phyloP scores from a whole-genome alignment of 2,888 invertebrate genomes.

The Trichacis sp. region DNA sequence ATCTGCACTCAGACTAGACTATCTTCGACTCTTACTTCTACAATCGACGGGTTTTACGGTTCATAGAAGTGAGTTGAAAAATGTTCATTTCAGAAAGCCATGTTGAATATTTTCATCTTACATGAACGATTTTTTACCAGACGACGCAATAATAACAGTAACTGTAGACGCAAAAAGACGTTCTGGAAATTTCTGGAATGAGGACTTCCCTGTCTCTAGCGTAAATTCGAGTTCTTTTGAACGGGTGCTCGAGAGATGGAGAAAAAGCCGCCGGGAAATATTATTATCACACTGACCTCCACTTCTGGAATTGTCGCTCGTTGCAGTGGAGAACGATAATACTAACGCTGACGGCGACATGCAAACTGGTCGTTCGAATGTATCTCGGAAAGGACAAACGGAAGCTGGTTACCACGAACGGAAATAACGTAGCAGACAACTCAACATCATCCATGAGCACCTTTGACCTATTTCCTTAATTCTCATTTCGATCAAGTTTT shows the following conservation, averaged over 20 bases:
- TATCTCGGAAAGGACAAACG: constrained; percentile 18
- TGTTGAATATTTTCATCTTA: no score
- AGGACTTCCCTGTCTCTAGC: no score
- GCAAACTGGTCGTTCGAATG: constrained; percentile 11
- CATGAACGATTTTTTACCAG: no score
- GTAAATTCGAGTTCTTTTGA: no score
- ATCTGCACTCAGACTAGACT: constrained; percentile 37
- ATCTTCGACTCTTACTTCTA: no score
- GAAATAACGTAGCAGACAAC: constrained; percentile 24
- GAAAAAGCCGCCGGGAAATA: neutral
- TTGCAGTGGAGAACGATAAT: constrained; percentile 12
- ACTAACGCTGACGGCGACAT: constrained; percentile 17
- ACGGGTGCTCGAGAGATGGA: no score
- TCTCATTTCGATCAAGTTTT: constrained; percentile 20
- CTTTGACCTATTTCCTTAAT: constrained; percentile 20
- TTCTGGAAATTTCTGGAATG: no score
- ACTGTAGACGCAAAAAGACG: no score
- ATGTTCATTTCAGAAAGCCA: no score
- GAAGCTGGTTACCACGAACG: constrained; percentile 17
- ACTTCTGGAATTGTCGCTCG: constrained; percentile 8
- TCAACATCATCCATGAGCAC: constrained; percentile 16
- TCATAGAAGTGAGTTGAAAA: no score
- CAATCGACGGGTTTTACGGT: no score
- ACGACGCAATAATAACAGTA: no score
- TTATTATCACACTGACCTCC: neutral